Evolutionary conservation across 1,140 invertebrate genomes (phyloP), one percentile per base, ranked within the genome.

Genomic region (Drosophila nannoptera): DNA sequence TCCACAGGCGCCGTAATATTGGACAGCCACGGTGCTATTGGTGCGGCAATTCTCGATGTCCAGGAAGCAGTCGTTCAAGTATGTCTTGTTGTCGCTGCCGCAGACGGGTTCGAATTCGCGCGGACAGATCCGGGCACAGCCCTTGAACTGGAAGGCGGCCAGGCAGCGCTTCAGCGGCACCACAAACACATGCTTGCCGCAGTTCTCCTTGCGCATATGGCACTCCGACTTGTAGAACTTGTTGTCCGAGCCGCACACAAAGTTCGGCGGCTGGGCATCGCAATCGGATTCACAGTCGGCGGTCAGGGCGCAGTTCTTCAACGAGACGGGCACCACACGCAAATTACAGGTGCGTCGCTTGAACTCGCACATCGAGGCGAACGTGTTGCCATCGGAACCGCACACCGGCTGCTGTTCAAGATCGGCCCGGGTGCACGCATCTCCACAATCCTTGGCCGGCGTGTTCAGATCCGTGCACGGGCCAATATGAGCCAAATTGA

Each of bases 161-260:
- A 96, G 90, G 89, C 96, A 97, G 22, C 95, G 91, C 80, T 96
- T 95, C 90, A 96, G 92, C 2, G 96, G 96, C 40, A 97, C 95
- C 8, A 96, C 95, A 89, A 94, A 97, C 4, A 97, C 93, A 90
- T 97, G 96, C 90, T 96, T 96, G 40, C 96, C 96, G 90, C 96
- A 98, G 89, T 97, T 97, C 88, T 95, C 93, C 84, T 94, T 93
- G 88, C 95, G 95, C 96, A 98, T 97, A 87, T 97, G 94, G 87
- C 97, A 98, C 89, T 96, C 94, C 89, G 96, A 98, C 74, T 94
- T 93, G 90, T 98, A 98, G 74, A 97, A 95, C 84, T 95, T 94
- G 86, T 96, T 96, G 88, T 99, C 96, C 5, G 95, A 97, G 29
- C 96, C 97, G 89, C 97, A 98, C 45, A 98, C 96, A 76, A 96